Conservation (phyloP, 2,797 vertebrate genomes). For the Cetoscarus ocellatus region DNA sequence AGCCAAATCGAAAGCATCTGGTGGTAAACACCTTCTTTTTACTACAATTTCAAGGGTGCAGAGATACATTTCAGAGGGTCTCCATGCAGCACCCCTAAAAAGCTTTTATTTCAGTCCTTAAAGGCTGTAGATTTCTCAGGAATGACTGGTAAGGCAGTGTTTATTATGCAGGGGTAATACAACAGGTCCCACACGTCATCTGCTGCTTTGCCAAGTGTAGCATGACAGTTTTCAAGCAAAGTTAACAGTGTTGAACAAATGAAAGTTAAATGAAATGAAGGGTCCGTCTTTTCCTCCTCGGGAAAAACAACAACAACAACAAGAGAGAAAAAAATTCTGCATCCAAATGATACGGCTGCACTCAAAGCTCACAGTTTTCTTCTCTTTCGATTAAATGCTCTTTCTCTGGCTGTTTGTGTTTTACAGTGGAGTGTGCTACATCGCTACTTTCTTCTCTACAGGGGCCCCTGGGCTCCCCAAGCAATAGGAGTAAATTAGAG, state of each 20-base stretch:
- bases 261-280: slow-evolving; percentile 78
- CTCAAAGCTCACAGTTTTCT: slow-evolving; percentile 82
- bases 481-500: slow-evolving; percentile 91
- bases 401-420: slow-evolving; percentile 86
- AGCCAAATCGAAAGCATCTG: too few relatives aligned
- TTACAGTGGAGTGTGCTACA: slow-evolving; percentile 85
- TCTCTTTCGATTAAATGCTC: slow-evolving; percentile 86
- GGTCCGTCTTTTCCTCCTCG: slow-evolving; percentile 60
- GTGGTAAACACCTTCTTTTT: too few relatives aligned
- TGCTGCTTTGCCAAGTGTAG: slow-evolving; percentile 73
- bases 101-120: slow-evolving; percentile 35
- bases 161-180: slow-evolving; percentile 69
- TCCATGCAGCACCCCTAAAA: too few relatives aligned
- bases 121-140: slow-evolving; percentile 52
- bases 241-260: slow-evolving; percentile 79
- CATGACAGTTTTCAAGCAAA: slow-evolving; percentile 74
- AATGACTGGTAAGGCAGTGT: slow-evolving; percentile 57
- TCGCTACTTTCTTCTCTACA: slow-evolving; percentile 86
- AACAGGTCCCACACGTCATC: slow-evolving; percentile 76
- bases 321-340: slow-evolving; percentile 68
- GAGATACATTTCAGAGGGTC: too few relatives aligned
- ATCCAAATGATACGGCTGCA: slow-evolving; percentile 77
- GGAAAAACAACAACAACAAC: slow-evolving; percentile 50
- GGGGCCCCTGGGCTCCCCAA: slow-evolving; percentile 87
- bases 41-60: too few relatives aligned